Conservation (phyloP, 2,888 invertebrate species). For the Himalopsyche tibetana region DNA sequence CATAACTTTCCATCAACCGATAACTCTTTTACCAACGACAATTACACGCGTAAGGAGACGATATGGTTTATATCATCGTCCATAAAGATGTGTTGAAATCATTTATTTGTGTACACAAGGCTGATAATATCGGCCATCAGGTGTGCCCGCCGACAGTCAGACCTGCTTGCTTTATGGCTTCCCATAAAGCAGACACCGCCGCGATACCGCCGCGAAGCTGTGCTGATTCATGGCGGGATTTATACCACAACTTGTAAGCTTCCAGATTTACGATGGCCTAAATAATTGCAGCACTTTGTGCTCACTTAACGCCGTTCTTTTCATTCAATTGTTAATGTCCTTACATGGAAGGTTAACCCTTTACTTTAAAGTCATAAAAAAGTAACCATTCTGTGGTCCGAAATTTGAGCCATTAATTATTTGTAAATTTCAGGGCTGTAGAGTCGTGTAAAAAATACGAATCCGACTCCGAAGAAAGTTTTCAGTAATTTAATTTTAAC, state of each 20-base stretch:
- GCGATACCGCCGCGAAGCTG: not conserved
- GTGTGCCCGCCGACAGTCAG: not conserved
- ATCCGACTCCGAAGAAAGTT: too few relatives aligned
- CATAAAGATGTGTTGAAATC: not conserved
- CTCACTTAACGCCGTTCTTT: not conserved
- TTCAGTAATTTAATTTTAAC: too few relatives aligned
- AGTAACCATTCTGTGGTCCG: too few relatives aligned
- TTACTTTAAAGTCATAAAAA: not conserved
- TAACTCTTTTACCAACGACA: not conserved
- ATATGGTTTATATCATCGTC: not conserved
- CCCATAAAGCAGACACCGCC: not conserved
- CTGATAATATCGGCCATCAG: not conserved
- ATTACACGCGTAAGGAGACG: not conserved
- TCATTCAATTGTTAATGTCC: not conserved
- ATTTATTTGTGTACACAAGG: not conserved
- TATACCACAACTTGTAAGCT: not conserved
- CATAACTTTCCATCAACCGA: too few relatives aligned
- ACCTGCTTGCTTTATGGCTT: not conserved
- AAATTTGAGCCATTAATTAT: too few relatives aligned
- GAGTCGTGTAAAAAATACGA: too few relatives aligned
- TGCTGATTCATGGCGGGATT: not conserved
- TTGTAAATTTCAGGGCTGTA: too few relatives aligned
- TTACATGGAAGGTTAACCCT: not conserved
- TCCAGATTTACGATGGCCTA: constrained; percentile 6
- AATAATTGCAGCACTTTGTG: not conserved